These are phyloP conservation scores for Catagonus wagneri DNA, from an alignment of 2,113 vertebrate species.

Conservation along the genomic window DNA sequence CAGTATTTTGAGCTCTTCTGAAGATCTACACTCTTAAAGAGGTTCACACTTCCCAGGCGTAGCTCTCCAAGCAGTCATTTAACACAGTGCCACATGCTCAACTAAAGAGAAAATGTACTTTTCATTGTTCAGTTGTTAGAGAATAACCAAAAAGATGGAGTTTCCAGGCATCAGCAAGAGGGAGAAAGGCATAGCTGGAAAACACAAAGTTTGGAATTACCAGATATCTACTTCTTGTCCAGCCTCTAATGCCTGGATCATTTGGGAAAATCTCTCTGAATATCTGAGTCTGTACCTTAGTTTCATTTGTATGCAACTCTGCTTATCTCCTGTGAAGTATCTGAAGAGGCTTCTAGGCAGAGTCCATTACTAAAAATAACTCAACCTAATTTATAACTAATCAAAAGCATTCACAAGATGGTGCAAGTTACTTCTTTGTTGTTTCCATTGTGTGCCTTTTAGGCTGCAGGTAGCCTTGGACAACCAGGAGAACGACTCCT, in stretches of 20 bases:
- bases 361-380: neutral
- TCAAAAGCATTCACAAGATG: neutral
- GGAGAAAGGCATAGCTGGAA: neutral
- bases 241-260: neutral
- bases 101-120: conserved; percentile 58
- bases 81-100: neutral
- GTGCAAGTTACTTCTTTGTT: neutral
- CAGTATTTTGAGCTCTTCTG: conserved; percentile 4
- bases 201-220: neutral
- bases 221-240: neutral
- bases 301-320: conserved; percentile 36
- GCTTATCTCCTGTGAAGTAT: neutral
- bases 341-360: neutral
- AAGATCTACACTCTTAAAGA: neutral
- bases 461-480: neutral
- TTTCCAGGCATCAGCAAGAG: neutral
- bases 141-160: neutral
- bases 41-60: neutral
- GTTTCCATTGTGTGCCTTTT: neutral
- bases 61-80: conserved; percentile 43
- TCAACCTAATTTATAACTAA: conserved; percentile 10
- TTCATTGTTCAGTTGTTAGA: conserved; percentile 37
- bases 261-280: neutral
- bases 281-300: neutral
- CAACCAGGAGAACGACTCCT: neutral